phyloP scores from a whole-genome alignment of 2,797 vertebrate species.

The Synaphobranchus kaupii region DNA sequence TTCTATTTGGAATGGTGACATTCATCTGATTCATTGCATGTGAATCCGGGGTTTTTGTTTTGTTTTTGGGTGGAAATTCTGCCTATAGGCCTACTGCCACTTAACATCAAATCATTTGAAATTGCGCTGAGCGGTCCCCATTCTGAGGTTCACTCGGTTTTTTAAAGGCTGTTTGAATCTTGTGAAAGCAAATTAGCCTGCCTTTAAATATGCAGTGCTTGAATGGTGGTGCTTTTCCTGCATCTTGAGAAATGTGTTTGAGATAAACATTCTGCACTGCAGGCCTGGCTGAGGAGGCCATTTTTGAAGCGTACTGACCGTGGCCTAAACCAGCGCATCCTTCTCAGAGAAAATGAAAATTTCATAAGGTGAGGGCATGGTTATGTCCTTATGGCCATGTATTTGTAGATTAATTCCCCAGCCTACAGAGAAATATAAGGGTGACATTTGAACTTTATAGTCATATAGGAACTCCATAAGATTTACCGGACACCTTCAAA shows the following conservation, averaged over 20 bases:
- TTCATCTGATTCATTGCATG: neutral
- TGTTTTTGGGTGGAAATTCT: neutral
- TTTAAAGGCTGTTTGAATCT: constrained; percentile 19
- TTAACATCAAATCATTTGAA: neutral
- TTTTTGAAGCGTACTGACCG: constrained; percentile 14
- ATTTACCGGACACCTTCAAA: neutral
- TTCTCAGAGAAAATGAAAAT: neutral
- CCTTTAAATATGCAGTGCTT: constrained; percentile 27
- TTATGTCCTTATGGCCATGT: neutral
- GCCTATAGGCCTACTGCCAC: neutral
- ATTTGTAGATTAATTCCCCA: neutral
- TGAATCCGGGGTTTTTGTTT: neutral
- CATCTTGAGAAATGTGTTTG: constrained; percentile 11
- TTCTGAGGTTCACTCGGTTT: constrained; percentile 16
- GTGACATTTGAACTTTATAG: neutral
- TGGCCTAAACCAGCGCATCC: neutral
- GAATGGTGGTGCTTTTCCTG: neutral
- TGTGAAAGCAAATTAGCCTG: constrained; percentile 1
- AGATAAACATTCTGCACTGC: neutral
- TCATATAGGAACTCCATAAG: neutral
- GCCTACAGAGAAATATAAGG: neutral
- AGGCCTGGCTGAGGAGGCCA: constrained; percentile 21
- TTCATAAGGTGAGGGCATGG: neutral
- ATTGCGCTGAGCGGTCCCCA: constrained; percentile 2
- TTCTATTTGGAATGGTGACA: neutral